These are phyloP conservation scores for Calidris pygmaea DNA, from an alignment of 2,113 vertebrate genomes.

Conservation along the genomic window DNA sequence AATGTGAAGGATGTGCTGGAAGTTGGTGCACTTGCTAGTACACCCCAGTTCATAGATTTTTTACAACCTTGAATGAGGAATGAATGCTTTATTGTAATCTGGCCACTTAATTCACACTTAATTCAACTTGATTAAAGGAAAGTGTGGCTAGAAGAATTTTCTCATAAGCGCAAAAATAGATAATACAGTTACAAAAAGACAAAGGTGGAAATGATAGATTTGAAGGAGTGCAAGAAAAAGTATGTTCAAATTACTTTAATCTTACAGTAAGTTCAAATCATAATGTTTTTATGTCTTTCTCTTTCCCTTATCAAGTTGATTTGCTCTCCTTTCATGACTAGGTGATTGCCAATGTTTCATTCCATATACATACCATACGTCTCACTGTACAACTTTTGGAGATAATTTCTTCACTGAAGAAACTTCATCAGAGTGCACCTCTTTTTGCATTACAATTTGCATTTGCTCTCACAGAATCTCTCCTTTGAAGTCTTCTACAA, in stretches of 20 bases:
- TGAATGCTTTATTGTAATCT: neutral
- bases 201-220: neutral
- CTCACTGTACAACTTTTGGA: neutral
- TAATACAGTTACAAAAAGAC: neutral
- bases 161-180: neutral
- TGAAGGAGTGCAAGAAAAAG: neutral
- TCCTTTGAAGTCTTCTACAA: neutral
- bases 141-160: neutral
- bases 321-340: neutral
- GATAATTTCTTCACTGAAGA: neutral
- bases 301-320: neutral
- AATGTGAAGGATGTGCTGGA: neutral
- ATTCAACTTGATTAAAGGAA: neutral
- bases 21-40: neutral
- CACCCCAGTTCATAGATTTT: neutral
- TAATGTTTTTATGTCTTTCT: neutral
- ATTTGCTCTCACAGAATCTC: neutral
- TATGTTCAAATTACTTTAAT: neutral
- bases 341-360: neutral
- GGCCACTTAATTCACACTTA: neutral
- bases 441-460: neutral
- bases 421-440: neutral
- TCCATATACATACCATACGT: neutral
- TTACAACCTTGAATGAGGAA: neutral
- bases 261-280: neutral